Percentiles rank a stretch among this genome's conserved stretches.
Evolutionary conservation across 2,888 invertebrate species (phyloP).

Genomic region (Meta bourneti): DNA sequence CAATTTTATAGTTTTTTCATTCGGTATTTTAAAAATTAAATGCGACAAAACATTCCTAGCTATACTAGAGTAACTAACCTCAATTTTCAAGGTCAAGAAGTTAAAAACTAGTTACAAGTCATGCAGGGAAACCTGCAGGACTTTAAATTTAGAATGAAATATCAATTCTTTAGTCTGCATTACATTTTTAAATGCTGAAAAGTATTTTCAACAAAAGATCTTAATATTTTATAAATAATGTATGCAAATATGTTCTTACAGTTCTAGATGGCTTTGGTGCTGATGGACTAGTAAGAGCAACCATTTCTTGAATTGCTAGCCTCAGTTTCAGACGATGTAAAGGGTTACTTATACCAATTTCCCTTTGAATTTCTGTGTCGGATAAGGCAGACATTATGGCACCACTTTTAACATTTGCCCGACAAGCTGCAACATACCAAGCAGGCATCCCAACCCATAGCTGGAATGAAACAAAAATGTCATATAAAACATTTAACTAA

Average conservation of each 20-base stretch:
- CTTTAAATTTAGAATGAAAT: too few relatives aligned
- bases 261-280: slow-evolving; percentile 83
- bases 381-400: slow-evolving; percentile 99
- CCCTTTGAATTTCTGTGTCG: slow-evolving; percentile 99
- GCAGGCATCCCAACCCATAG: slow-evolving; percentile 99
- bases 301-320: slow-evolving; percentile 95
- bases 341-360: slow-evolving; percentile 92
- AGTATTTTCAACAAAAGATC: too few relatives aligned
- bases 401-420: slow-evolving; percentile 99
- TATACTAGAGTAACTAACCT: too few relatives aligned
- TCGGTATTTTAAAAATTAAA: too few relatives aligned
- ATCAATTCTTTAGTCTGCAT: too few relatives aligned
- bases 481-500: neutral
- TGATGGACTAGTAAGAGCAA: slow-evolving; percentile 98
- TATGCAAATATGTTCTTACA: slow-evolving; percentile 36
- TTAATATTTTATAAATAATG: too few relatives aligned
- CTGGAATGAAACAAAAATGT: slow-evolving; percentile 78
- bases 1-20: too few relatives aligned
- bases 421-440: slow-evolving; percentile 98
- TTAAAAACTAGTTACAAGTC: too few relatives aligned
- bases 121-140: too few relatives aligned
- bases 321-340: slow-evolving; percentile 95
- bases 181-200: too few relatives aligned
- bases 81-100: too few relatives aligned
- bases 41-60: too few relatives aligned